Percentiles rank a stretch among this genome's conserved stretches.
Conservation (phyloP, 2,797 vertebrate genomes). For the Oreortyx pictus region DNA sequence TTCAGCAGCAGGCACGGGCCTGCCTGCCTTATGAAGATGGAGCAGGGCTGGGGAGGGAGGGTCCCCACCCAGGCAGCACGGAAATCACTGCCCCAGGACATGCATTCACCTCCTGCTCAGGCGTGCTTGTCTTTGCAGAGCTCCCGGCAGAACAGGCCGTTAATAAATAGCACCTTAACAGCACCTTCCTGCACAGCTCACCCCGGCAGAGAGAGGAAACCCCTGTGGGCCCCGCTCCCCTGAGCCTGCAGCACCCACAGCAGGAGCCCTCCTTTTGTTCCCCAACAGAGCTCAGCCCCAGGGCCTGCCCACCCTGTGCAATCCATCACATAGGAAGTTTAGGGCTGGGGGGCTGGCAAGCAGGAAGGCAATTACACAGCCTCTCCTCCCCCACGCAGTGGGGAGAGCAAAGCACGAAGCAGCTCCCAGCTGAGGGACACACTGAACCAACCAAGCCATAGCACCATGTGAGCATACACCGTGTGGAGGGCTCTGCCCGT, state of each 20-base stretch:
- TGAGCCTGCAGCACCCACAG: not conserved
- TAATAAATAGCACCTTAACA: not conserved
- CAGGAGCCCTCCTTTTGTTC: not conserved
- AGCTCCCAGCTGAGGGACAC: not conserved
- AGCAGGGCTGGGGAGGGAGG: not conserved
- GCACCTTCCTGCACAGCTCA: not conserved
- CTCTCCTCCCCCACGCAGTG: not conserved
- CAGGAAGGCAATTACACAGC: not conserved
- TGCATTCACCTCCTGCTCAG: not conserved
- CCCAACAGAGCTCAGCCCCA: not conserved
- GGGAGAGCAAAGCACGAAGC: not conserved
- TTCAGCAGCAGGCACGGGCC: slow-evolving; percentile 4
- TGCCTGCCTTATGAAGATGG: not conserved
- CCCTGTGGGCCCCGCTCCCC: fast-evolving
- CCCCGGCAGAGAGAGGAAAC: not conserved
- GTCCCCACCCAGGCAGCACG: not conserved
- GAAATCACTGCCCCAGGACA: not conserved
- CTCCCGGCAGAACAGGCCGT: not conserved
- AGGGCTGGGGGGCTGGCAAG: not conserved
- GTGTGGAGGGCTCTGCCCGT: not conserved
- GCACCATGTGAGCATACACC: fast-evolving
- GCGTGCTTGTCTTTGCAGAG: not conserved
- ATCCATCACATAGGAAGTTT: not conserved
- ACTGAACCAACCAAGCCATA: fast-evolving
- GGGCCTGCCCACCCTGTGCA: fast-evolving